Evolutionary conservation across 2,888 invertebrate species (phyloP), one percentile per base, ranked within the genome.

Genomic region (Biston betularia): DNA sequence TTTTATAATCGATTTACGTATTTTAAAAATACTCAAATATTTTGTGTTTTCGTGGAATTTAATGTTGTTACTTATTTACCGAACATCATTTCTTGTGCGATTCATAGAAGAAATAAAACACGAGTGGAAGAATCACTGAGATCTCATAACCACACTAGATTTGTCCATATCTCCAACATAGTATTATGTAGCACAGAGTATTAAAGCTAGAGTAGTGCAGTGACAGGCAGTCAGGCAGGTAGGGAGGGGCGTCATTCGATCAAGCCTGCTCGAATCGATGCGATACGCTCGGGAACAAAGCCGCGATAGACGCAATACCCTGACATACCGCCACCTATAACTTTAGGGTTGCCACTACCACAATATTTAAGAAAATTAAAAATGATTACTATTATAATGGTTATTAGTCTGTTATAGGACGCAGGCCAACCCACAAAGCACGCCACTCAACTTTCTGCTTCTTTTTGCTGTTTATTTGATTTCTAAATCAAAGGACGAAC

Each of bases 211-310:
- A 38, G 79, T 76, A 79, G 79, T 68, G 76, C 79, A 81, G 82
- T 9, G 45, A 57, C 63, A 45, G 50, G 53, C 49, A 58, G 80
- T 77, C 77, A 82, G 83, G 77, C 80, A 81, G 83, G 87, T 84
- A 87, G 85, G 84, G 86, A 82, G 81, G 79, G 80, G 80, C 77
- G 82, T 82, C 88, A 88, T 89, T 90, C 89, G 89, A 92, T 91
- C 89, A 90, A 85, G 89, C 92, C 85, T 90, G 90, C 89, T 91
- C 90, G 90, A 92, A 92, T 92, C 90, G 90, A 92, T 90, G 88
- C 89, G 90, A 90, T 91, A 90, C 88, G 89, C 84, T 12, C 83
- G 85, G 78, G 89, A 89, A 92, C 91, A 92, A 92, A 92, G 92
- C 90, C 91, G 86, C 89, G 85, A 84, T 84, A 83, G 83, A 83